Evolutionary conservation across 2,113 vertebrate species (phyloP).

Genomic region (Polypterus senegalus): DNA sequence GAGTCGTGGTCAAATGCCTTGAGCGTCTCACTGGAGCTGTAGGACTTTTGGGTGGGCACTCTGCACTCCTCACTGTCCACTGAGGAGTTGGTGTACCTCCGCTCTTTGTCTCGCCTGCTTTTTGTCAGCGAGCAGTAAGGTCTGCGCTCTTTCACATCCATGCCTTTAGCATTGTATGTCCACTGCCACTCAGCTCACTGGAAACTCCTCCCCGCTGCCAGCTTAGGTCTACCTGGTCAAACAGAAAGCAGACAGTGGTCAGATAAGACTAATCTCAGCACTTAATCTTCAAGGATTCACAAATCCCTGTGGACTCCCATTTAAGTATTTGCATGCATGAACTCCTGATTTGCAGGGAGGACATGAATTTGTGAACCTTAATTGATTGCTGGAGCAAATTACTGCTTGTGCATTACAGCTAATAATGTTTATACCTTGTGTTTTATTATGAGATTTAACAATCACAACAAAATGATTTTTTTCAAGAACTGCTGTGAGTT

Average conservation of each 20-base stretch:
- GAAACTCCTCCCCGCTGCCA: constrained; percentile 41
- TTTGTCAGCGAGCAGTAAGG: constrained; percentile 95
- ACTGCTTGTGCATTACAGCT: constrained; percentile 15
- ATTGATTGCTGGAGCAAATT: constrained; percentile 11
- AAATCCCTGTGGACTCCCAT: constrained; percentile 22
- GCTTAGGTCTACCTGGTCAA: constrained; percentile 47
- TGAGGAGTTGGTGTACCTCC: constrained; percentile 74
- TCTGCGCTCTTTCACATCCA: constrained; percentile 97
- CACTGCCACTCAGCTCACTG: constrained; percentile 40
- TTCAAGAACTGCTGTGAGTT: no score
- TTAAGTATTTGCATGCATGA: constrained; percentile 4
- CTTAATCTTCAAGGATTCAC: constrained; percentile 44
- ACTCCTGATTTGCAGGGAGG: background rate
- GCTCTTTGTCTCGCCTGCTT: constrained; percentile 78
- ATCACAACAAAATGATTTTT: background rate
- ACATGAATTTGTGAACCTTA: constrained; percentile 15
- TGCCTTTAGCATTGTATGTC: constrained; percentile 82
- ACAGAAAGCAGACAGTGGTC: constrained; percentile 21
- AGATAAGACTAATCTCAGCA: constrained; percentile 43
- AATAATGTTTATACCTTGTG: constrained; percentile 16
- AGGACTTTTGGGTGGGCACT: constrained; percentile 91
- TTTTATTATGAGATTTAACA: constrained; percentile 14
- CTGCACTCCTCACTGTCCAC: constrained; percentile 75
- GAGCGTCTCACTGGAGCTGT: constrained; percentile 92
- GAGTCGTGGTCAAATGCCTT: constrained; percentile 95